phyloP scores from a whole-genome alignment of 2,797 vertebrate genomes.

The Delichon dasypus region DNA sequence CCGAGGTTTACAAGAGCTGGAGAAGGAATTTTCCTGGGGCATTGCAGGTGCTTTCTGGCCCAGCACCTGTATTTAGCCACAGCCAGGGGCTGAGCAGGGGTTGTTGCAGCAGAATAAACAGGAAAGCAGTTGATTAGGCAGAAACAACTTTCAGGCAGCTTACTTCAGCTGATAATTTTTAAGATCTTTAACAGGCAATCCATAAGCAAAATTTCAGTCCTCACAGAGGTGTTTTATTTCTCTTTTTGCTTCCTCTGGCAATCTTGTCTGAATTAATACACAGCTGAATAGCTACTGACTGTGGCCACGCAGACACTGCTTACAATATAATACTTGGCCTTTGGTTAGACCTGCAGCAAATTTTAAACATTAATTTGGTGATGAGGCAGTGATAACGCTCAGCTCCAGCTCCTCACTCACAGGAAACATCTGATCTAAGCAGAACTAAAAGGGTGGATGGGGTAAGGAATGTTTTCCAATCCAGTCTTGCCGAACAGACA shows the following conservation, averaged over 20 bases:
- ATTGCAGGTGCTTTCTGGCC: neutral
- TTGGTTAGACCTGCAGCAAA: conserved; percentile 30
- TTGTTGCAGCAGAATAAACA: neutral
- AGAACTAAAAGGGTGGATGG: conserved; percentile 31
- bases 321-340: neutral
- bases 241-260: conserved; percentile 1
- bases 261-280: neutral
- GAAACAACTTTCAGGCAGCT: conserved; percentile 38
- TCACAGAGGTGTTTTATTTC: neutral
- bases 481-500: conserved; percentile 37
- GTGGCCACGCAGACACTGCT: neutral
- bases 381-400: neutral
- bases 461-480: conserved; percentile 31
- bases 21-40: neutral
- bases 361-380: neutral
- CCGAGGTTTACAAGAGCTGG: neutral
- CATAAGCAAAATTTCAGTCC: neutral
- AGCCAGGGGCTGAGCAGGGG: neutral
- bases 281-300: neutral
- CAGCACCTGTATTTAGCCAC: neutral
- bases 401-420: neutral
- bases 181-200: neutral
- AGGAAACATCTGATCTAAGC: conserved; percentile 25
- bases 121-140: conserved; percentile 50
- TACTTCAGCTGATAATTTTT: conserved; percentile 55